Conservation (phyloP, 1,140 invertebrate species). For the Diplogasteroides magnus region DNA sequence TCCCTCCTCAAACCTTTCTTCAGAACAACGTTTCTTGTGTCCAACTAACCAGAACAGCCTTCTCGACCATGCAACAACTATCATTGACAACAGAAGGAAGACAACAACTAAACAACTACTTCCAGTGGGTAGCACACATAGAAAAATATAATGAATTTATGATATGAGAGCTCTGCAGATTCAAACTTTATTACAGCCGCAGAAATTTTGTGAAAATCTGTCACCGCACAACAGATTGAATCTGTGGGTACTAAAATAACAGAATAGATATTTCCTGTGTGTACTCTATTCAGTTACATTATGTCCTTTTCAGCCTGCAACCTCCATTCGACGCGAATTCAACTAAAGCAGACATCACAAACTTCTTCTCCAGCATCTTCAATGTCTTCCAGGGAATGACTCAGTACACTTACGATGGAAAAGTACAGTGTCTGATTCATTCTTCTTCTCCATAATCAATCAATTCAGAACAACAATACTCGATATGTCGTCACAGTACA, state of each 20-base stretch:
- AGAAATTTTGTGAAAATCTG: background rate
- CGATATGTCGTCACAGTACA: conserved; percentile 16
- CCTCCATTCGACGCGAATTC: conserved; percentile 24
- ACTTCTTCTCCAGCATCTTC: conserved; percentile 30
- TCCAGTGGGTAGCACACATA: background rate
- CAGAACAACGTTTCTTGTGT: conserved; percentile 18
- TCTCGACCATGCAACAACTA: conserved; percentile 26
- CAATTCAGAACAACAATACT: conserved; percentile 26
- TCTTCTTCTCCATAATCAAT: background rate
- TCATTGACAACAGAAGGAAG: conserved; percentile 31
- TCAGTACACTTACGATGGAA: conserved; percentile 36
- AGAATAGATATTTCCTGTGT: background rate
- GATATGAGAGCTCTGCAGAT: background rate
- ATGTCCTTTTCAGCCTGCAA: conserved; percentile 15
- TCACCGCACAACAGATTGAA: too few relatives aligned
- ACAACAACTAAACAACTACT: conserved; percentile 18
- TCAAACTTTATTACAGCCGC: background rate
- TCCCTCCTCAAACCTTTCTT: background rate
- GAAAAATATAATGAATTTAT: background rate
- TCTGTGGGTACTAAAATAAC: background rate
- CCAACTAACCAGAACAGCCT: conserved; percentile 16
- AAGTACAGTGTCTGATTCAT: conserved; percentile 12
- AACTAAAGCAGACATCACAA: conserved; percentile 32
- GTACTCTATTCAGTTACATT: background rate
- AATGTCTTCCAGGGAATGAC: conserved; percentile 33